A percentile compares a stretch with the other conserved stretches of the same genome.
Conservation (phyloP, 1,140 invertebrate species). For the Drosophila prosaltans region DNA sequence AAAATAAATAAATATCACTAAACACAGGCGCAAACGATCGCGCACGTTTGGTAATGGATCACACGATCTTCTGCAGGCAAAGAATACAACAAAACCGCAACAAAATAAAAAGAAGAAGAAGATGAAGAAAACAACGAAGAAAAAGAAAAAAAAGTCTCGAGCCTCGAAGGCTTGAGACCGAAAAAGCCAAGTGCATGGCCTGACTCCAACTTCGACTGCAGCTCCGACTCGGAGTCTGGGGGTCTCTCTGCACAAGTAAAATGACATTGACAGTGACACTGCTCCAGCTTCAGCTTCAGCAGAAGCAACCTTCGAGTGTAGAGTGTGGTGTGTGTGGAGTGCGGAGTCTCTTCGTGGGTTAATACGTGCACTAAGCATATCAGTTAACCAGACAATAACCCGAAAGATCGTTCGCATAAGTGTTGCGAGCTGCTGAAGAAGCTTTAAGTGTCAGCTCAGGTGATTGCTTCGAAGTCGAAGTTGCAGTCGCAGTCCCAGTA, state of each 20-base stretch:
- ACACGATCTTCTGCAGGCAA: slow-evolving; percentile 68
- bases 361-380: slow-evolving; percentile 80
- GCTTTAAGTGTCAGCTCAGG: slow-evolving; percentile 78
- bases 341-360: slow-evolving; percentile 51
- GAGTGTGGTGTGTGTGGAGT: slow-evolving; percentile 31
- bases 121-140: not conserved
- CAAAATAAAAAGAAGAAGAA: not conserved
- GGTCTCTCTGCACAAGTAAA: slow-evolving; percentile 52
- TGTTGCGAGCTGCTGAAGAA: slow-evolving; percentile 79
- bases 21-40: slow-evolving; percentile 80
- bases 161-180: slow-evolving; percentile 48
- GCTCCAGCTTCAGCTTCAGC: slow-evolving; percentile 61
- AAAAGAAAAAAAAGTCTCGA: slow-evolving; percentile 6
- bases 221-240: slow-evolving; percentile 21
- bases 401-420: slow-evolving; percentile 70
- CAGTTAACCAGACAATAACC: slow-evolving; percentile 78
- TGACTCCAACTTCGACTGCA: slow-evolving; percentile 29
- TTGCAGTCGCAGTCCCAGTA: slow-evolving; percentile 15
- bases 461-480: slow-evolving; percentile 50
- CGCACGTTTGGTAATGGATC: slow-evolving; percentile 81
- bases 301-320: slow-evolving; percentile 48
- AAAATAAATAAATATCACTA: slow-evolving; percentile 69
- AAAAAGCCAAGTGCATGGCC: slow-evolving; percentile 62
- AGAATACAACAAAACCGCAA: slow-evolving; percentile 1
- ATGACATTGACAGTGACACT: slow-evolving; percentile 81